These are phyloP conservation scores for Drosophila koepferae DNA, from an alignment of 2,888 invertebrate species.

Conservation along the genomic window DNA sequence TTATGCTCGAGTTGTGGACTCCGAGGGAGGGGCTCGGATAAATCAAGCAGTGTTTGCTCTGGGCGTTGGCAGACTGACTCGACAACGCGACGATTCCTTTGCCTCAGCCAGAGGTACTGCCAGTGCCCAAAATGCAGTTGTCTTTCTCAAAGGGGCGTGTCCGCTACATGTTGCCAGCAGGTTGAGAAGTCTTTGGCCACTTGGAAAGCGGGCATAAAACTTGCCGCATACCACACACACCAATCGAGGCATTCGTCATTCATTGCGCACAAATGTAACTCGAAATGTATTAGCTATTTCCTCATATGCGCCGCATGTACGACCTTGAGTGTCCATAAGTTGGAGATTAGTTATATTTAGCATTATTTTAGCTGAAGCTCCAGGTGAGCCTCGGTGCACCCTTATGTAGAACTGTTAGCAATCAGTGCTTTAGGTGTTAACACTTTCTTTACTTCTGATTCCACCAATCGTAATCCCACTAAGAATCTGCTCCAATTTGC, in stretches of 20 bases:
- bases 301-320: constrained; percentile 1
- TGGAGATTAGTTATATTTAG: no score
- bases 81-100: constrained; percentile 49
- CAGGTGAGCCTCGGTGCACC: not conserved
- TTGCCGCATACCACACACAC: constrained; percentile 67
- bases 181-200: constrained; percentile 5
- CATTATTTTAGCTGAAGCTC: not conserved
- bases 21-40: constrained; percentile 40
- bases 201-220: constrained; percentile 25
- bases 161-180: constrained; percentile 30
- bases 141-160: constrained; percentile 62
- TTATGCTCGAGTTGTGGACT: constrained; percentile 37
- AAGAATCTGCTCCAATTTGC: constrained; percentile 58
- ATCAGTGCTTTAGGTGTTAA: constrained; percentile 35
- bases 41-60: constrained; percentile 63
- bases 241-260: constrained; percentile 71
- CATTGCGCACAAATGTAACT: constrained; percentile 66
- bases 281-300: constrained; percentile 22
- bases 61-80: constrained; percentile 59
- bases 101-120: constrained; percentile 3
- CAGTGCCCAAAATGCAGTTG: constrained; percentile 66
- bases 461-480: constrained; percentile 30
- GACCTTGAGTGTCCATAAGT: constrained; percentile 60
- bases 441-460: constrained; percentile 41
- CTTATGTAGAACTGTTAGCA: constrained; percentile 2